Evolutionary conservation across 1,140 invertebrate genomes (phyloP).

Genomic region (Stegodyphus mimosarum): DNA sequence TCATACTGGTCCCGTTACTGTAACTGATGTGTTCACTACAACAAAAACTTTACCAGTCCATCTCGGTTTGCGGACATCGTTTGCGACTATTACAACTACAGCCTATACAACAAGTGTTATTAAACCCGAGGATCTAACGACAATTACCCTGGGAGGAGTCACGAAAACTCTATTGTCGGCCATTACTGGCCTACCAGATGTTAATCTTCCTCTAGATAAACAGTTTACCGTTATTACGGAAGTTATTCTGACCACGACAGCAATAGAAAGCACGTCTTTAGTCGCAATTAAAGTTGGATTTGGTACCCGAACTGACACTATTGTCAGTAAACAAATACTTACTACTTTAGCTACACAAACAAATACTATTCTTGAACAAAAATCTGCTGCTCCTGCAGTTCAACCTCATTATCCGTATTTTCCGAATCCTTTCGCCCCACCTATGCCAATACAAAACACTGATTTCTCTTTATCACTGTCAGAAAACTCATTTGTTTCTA

Average conservation of each 20-base stretch:
- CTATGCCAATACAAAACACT: conserved; percentile 61
- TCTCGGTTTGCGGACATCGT: conserved; percentile 64
- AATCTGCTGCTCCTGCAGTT: conserved; percentile 17
- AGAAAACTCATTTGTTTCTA: conserved; percentile 74
- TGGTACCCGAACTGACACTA: conserved; percentile 64
- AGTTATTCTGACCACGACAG: conserved; percentile 62
- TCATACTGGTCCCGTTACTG: conserved; percentile 53
- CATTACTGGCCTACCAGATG: conserved; percentile 39
- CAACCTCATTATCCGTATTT: conserved; percentile 66
- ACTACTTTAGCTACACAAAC: conserved; percentile 62
- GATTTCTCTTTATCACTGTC: conserved; percentile 51
- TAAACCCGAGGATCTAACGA: conserved; percentile 59
- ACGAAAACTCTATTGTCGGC: conserved; percentile 62
- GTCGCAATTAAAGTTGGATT: conserved; percentile 64
- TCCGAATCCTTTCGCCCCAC: conserved; percentile 69
- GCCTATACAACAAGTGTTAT: conserved; percentile 62
- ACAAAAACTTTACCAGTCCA: conserved; percentile 64
- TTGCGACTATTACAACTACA: conserved; percentile 65
- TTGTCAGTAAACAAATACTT: conserved; percentile 61
- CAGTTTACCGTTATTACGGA: conserved; percentile 62
- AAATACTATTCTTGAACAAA: conserved; percentile 54
- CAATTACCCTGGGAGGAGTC: conserved; percentile 48
- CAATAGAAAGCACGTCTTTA: conserved; percentile 62
- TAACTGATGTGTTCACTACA: conserved; percentile 64
- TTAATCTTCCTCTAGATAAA: conserved; percentile 45